Evolutionary conservation across 2,888 invertebrate species (phyloP).

Genomic region (Sesia bembeciformis): DNA sequence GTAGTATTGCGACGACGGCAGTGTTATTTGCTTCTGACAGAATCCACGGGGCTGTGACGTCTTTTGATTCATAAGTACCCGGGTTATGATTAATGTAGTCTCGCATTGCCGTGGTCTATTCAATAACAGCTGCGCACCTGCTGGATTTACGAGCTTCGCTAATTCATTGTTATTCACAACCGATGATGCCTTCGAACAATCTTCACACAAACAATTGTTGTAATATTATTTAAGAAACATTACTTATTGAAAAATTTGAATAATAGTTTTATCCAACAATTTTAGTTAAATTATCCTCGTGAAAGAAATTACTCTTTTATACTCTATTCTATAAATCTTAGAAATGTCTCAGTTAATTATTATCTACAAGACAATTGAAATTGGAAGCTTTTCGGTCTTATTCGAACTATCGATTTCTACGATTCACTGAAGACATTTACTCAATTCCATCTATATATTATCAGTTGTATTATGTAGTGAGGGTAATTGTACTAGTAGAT

Average conservation of each 20-base stretch:
- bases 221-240: no score
- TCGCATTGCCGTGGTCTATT: constrained; percentile 44
- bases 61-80: constrained; percentile 38
- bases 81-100: constrained; percentile 47
- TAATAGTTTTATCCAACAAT: no score
- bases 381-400: no score
- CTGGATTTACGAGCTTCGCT: constrained; percentile 55
- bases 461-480: constrained; percentile 24
- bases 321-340: no score
- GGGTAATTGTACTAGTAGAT: constrained; percentile 60
- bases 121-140: constrained; percentile 53
- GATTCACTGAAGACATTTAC: no score
- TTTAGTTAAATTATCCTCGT: no score
- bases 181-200: not conserved
- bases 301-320: no score
- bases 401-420: no score
- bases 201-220: not conserved
- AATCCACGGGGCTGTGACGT: constrained; percentile 15
- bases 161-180: constrained; percentile 55
- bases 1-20: not conserved
- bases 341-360: no score
- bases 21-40: not conserved
- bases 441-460: no score
- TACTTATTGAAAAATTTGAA: no score
- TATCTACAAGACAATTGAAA: no score